Base-by-base conservation (phyloP, 2,113 vertebrate genomes). In the Sinosuthora webbiana region DNA sequence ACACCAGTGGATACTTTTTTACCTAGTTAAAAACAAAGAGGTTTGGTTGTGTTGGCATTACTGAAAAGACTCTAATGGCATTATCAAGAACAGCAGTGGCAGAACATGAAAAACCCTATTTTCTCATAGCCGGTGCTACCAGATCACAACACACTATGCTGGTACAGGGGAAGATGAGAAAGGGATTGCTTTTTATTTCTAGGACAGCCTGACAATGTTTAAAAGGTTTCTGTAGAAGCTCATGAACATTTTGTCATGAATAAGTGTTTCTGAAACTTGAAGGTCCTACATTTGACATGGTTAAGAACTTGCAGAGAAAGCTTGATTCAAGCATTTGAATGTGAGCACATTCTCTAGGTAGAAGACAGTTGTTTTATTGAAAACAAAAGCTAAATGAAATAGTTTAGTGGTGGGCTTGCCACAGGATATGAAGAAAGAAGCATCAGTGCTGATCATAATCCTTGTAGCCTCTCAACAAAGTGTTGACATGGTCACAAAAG, bases 201-300 rank as follows among this genome's bases (percentile, higher is more conserved):
- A 44, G 73, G 60, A 30, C 45, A 52, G 20, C 6, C 3, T 47
- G 23, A 19, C 1, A 8, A 22, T 31, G 6, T 59, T 84, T 63
- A 15, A 74, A 86, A 41, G 4, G 23, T 42, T 78, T 74, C 35
- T 69, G 0, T 30, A 30, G 20, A 89, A 59, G 8, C 18, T 78
- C 5, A 31, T 49, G 12, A 74, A 50, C 11, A 19, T 83, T 90
- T 69, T 50, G 15, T 50, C 39, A 35, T 37, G 25, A 49, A 28
- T 16, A 83, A 52, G 2, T 28, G 2, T 42, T 45, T 70, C 33
- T 78, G 30, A 67, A 22, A 35, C 25, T 64, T 64, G 27, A 81
- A 67, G n/a, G 13, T 7, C 17, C 4, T 2, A 5, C 0, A 0
- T 89, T 62, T 35, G 62, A 8, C 24, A 23, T 44, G 10, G 10